phyloP scores from a whole-genome alignment of 2,888 invertebrate genomes.

The Oasisia sp. region DNA sequence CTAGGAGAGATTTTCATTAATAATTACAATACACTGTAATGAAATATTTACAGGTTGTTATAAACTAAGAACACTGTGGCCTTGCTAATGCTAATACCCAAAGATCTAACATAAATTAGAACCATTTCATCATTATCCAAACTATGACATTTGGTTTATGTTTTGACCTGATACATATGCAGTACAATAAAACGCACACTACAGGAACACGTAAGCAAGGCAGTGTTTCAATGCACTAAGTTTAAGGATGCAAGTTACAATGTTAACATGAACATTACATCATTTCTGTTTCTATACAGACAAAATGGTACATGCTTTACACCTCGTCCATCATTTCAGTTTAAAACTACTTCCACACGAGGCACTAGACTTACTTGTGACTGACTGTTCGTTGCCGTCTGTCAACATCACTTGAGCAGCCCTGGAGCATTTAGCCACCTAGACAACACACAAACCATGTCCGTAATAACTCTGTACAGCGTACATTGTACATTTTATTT shows the following conservation, averaged over 20 bases:
- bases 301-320: background rate
- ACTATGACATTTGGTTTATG: background rate
- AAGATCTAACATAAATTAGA: background rate
- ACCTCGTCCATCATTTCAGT: background rate
- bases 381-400: conserved; percentile 81
- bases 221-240: background rate
- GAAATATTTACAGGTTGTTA: background rate
- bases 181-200: background rate
- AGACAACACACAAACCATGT: background rate
- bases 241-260: background rate
- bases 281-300: background rate
- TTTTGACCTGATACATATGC: background rate
- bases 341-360: no score
- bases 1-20: background rate
- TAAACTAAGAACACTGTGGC: background rate
- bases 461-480: no score
- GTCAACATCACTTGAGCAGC: conserved; percentile 77
- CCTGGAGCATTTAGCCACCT: conserved; percentile 72
- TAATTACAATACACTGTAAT: background rate
- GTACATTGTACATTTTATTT: no score
- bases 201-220: background rate
- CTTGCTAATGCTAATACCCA: background rate
- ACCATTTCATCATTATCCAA: background rate
- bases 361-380: conserved; percentile 65
- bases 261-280: background rate